Evolutionary conservation across 1,140 invertebrate species (phyloP).

Genomic region (Drosophila melanogaster): Release_6_plus_ISO1_MT NC_004354.4:3468001-3468500

Average conservation of each 20-base stretch:
- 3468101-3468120: conserved; percentile 31
- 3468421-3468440: conserved; percentile 3
- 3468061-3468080: not conserved
- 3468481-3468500: conserved; percentile 61
- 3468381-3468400: conserved; percentile 61
- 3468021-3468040: conserved; percentile 66
- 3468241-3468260: conserved; percentile 8
- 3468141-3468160: not conserved
- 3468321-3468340: conserved; percentile 84
- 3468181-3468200: not conserved
- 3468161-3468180: no score
- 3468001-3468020: conserved; percentile 37
- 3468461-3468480: conserved; percentile 78
- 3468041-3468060: conserved; percentile 58
- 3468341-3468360: conserved; percentile 54
- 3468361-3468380: conserved; percentile 63
- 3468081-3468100: conserved; percentile 6
- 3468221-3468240: conserved; percentile 25
- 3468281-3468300: conserved; percentile 9
- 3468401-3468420: conserved; percentile 33
- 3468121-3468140: conserved; percentile 2
- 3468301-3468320: conserved; percentile 37
- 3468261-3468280: conserved; percentile 16
- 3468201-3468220: conserved; percentile 34
- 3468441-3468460: not conserved